These are phyloP conservation scores for Stomatorhinus ivindoensis DNA, from an alignment of 2,113 vertebrate species.

Conservation along the genomic window DNA sequence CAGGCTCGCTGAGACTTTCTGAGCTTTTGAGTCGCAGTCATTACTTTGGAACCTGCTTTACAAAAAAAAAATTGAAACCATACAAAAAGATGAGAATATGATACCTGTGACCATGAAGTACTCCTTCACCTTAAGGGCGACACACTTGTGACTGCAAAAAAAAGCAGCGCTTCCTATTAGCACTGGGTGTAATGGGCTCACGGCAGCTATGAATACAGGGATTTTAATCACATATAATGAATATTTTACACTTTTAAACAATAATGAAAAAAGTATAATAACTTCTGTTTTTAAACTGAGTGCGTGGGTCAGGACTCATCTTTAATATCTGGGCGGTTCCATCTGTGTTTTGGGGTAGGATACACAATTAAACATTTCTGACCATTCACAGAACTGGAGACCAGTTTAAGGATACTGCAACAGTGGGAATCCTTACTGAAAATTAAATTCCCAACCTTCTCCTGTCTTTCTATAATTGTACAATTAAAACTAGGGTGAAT, in stretches of 20 bases:
- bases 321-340: neutral
- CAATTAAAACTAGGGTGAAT: neutral
- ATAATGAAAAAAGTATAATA: neutral
- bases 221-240: neutral
- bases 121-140: neutral
- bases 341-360: neutral
- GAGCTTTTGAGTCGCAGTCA: slow-evolving; percentile 6
- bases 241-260: slow-evolving; percentile 9
- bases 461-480: neutral
- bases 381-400: neutral
- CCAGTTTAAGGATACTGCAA: neutral
- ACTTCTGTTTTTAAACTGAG: neutral
- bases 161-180: neutral
- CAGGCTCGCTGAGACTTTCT: slow-evolving; percentile 55
- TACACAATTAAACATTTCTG: neutral
- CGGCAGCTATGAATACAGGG: neutral
- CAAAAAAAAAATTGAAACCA: neutral
- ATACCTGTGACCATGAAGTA: neutral
- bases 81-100: neutral
- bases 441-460: neutral
- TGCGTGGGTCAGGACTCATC: neutral
- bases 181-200: neutral
- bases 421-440: neutral
- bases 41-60: neutral
- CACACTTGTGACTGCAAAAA: neutral